Evolutionary conservation across 2,113 vertebrate genomes (phyloP).

Genomic region (Halichoerus grypus): DNA sequence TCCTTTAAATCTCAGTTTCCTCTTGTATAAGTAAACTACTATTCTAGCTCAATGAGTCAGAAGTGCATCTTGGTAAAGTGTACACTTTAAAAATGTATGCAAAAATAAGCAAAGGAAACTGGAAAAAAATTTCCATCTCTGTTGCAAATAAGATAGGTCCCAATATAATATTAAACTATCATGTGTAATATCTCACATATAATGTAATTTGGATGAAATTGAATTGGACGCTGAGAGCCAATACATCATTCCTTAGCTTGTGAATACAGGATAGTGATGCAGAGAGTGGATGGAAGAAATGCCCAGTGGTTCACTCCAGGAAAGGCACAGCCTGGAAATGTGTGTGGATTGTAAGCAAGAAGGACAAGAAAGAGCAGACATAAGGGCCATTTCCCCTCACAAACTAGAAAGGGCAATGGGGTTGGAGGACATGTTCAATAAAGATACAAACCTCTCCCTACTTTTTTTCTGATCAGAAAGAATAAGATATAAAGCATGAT

Average conservation of each 20-base stretch:
- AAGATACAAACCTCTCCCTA: not conserved
- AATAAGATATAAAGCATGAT: not conserved
- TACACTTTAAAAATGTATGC: not conserved
- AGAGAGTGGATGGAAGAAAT: not conserved
- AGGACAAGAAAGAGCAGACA: not conserved
- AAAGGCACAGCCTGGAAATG: not conserved
- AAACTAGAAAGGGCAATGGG: not conserved
- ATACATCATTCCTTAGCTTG: not conserved
- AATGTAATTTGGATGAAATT: not conserved
- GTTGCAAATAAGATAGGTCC: not conserved
- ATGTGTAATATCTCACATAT: not conserved
- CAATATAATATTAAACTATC: not conserved
- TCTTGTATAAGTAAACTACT: conserved; percentile 2
- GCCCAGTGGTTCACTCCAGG: not conserved
- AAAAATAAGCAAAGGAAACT: not conserved
- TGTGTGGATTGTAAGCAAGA: not conserved
- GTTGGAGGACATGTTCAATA: not conserved
- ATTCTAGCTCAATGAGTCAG: not conserved
- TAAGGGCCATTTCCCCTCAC: not conserved
- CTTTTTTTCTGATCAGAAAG: not conserved
- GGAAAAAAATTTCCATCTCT: not conserved
- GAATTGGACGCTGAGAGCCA: not conserved
- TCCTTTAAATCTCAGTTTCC: not conserved
- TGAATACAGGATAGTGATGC: not conserved
- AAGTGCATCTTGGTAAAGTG: not conserved